Conservation (phyloP, 2,888 invertebrate genomes). For the Drosophila niveifrons region DNA sequence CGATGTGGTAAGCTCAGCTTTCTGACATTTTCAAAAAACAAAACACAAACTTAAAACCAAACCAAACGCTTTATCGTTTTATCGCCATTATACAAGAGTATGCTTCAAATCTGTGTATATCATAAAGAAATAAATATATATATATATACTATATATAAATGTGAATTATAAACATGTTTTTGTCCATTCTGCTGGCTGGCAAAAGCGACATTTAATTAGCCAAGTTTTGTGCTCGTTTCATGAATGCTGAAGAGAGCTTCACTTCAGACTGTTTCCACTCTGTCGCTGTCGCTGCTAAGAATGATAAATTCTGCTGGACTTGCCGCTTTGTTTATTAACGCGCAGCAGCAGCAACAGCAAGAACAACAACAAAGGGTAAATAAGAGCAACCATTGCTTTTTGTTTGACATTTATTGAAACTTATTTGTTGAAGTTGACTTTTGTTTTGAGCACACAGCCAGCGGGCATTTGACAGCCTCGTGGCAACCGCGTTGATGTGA, state of each 20-base stretch:
- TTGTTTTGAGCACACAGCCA: conserved; percentile 40
- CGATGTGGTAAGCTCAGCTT: conserved; percentile 74
- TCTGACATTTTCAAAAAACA: conserved; percentile 47
- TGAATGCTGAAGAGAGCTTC: conserved; percentile 5
- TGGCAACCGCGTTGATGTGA: conserved; percentile 28
- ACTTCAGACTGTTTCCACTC: conserved; percentile 9
- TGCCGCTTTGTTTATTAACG: conserved; percentile 33
- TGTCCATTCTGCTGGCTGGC: conserved; percentile 13
- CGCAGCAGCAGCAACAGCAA: conserved; percentile 21
- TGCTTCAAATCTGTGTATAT: conserved; percentile 56
- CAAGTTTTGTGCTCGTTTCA: conserved; percentile 50
- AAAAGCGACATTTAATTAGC: conserved; percentile 61
- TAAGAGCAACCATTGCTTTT: conserved; percentile 24
- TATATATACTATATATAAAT: conserved; percentile 23
- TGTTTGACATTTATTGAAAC: conserved; percentile 73
- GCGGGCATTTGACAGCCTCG: conserved; percentile 21
- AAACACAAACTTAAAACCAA: conserved; percentile 8
- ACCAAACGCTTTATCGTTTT: conserved; percentile 45
- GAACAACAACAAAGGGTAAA: conserved; percentile 6
- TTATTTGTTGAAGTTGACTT: conserved; percentile 58
- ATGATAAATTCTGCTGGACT: conserved; percentile 44
- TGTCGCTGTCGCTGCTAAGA: conserved; percentile 20
- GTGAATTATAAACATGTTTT: conserved; percentile 23
- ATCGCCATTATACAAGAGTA: conserved; percentile 35
- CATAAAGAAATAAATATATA: conserved; percentile 21